These are phyloP conservation scores for Embidobia sp. DNA, from an alignment of 2,888 invertebrate genomes.

Conservation along the genomic window DNA sequence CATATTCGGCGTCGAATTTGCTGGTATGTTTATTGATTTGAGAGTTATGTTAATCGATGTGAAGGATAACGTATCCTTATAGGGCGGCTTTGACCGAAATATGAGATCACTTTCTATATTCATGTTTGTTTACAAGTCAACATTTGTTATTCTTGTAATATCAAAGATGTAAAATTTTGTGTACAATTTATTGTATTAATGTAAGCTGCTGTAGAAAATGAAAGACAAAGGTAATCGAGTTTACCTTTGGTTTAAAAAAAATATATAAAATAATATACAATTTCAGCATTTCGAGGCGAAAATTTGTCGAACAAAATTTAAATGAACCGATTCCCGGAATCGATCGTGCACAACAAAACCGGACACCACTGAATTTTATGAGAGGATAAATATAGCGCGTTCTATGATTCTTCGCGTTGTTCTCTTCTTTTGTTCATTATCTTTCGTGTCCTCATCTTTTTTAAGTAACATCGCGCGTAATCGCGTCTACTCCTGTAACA, in stretches of 20 bases:
- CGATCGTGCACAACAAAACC: background rate
- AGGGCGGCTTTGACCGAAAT: too few species aligned
- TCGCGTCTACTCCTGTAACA: slow-evolving; percentile 66
- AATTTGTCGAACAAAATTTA: too few species aligned
- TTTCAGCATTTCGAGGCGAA: too few species aligned
- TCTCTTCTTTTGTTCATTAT: slow-evolving; percentile 28
- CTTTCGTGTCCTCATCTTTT: slow-evolving; percentile 19
- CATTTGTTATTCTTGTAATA: too few species aligned
- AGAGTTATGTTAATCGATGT: background rate
- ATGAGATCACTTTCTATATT: too few species aligned
- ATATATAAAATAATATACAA: too few species aligned
- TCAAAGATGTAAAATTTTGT: too few species aligned
- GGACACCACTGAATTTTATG: slow-evolving; percentile 13
- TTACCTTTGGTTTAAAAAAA: too few species aligned
- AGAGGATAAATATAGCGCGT: slow-evolving; percentile 18
- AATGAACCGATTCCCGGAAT: slow-evolving; percentile 13
- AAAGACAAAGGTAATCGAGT: too few species aligned
- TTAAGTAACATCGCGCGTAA: slow-evolving; percentile 58
- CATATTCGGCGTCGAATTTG: slow-evolving; percentile 2
- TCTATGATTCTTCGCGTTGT: slow-evolving; percentile 3
- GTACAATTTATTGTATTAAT: too few species aligned
- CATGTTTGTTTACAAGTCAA: too few species aligned
- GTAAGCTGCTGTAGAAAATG: too few species aligned
- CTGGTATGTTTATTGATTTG: background rate
- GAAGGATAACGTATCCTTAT: background rate